Base-by-base conservation (phyloP, 1,140 invertebrate species). In the Amyelois transitella region DNA sequence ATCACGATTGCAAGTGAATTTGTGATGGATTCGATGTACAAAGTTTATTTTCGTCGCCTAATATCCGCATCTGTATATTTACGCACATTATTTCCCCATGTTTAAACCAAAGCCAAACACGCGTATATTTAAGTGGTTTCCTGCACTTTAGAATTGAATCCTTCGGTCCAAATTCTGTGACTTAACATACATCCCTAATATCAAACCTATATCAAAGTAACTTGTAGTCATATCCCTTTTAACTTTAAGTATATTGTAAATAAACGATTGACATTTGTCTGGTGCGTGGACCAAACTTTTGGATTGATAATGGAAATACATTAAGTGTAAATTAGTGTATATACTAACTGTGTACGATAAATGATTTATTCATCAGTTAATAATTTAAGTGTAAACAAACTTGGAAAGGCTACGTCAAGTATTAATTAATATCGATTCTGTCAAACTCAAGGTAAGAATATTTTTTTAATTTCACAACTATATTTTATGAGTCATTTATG, bases 81-180 rank as follows among this genome's bases (percentile, higher is more conserved):
- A 28, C 51, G 58, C 43, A 60, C 52, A 58, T 67, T 62, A 57
- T 54, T 60, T 62, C 21, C 59, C 50, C 54, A 21, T 48, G 21
- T 48, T 58, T 51, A 60, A 60, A 50, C 51, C 24, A 55, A 53
- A 62, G 17, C 43, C 14, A 48, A 48, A 48, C 52, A 47, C 17
- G 21, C 18, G 17, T 52, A 58, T 57, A 59, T n/a, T n/a, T n/a
- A 53, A 38, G 32, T 38, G 32, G 2, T 20, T 62, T 58, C 24
- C 55, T 28, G 53, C 55, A 62, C 52, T 53, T 66, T 56, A 64
- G 55, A 55, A 28, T 53, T 51, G 59, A 58, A 74, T 69, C 66
- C 64, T 57, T 77, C 57, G 81, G 81, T 73, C 81, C 81, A 84
- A 38, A 81, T 57, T 18, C 28, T 74, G 81, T 80, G 78, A 81